Conservation (phyloP, 2,113 vertebrate species). For the Holacanthus passer region DNA sequence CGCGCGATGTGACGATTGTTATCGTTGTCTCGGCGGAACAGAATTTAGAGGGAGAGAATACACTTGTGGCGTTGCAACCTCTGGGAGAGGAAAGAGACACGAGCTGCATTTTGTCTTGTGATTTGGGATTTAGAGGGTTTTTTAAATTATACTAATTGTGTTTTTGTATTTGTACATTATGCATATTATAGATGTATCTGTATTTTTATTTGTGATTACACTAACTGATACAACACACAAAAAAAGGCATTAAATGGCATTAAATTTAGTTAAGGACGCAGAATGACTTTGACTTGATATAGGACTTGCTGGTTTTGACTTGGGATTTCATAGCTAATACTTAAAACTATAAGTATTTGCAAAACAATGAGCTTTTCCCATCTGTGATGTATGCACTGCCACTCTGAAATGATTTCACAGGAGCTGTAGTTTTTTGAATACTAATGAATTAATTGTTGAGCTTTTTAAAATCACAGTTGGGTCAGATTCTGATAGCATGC, state of each 20-base stretch:
- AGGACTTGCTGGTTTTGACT: too few species aligned
- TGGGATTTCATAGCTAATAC: too few species aligned
- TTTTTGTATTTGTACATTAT: background rate
- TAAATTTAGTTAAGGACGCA: too few species aligned
- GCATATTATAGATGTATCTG: background rate
- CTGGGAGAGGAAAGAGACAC: conserved; percentile 17
- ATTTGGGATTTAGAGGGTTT: background rate
- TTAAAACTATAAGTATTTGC: too few species aligned
- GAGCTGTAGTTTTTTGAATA: background rate
- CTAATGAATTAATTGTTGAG: background rate
- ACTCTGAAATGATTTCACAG: background rate
- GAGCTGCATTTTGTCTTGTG: background rate
- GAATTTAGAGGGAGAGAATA: conserved; percentile 32
- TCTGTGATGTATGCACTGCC: background rate
- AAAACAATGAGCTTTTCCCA: background rate
- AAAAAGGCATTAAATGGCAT: too few species aligned
- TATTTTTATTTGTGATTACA: background rate
- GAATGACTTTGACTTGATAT: too few species aligned
- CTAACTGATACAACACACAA: too few species aligned
- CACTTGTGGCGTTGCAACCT: conserved; percentile 26
- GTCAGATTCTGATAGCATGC: background rate
- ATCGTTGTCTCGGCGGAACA: conserved; percentile 41
- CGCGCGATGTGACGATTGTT: conserved; percentile 38
- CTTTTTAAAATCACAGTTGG: background rate
- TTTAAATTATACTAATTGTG: background rate